Evolutionary conservation across 23 tunicate species (phyloP).

Genomic region (Trididemnum clinides): DNA sequence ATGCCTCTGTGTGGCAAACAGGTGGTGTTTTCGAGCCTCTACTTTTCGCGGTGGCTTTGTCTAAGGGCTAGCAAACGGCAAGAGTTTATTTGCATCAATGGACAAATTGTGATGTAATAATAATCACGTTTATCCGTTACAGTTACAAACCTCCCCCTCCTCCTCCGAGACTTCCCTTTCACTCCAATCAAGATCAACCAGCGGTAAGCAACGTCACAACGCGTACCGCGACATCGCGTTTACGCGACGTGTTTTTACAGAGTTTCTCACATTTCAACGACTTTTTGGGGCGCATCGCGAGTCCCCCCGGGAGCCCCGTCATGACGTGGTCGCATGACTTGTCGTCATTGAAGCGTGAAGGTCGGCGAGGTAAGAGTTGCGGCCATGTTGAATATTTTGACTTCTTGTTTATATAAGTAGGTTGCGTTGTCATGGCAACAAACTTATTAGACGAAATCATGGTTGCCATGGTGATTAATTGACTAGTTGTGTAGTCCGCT

Average conservation of each 20-base stretch:
- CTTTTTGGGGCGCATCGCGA: background rate
- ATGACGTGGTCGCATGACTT: conserved; percentile 75
- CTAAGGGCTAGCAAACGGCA: no score
- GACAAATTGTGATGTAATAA: no score
- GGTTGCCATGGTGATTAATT: no score
- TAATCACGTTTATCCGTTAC: background rate
- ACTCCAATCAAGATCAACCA: background rate
- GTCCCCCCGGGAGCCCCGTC: conserved; percentile 60
- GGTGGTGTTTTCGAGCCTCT: no score
- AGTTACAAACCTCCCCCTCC: background rate
- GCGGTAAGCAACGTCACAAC: background rate
- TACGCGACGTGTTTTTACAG: no score
- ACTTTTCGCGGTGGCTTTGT: no score
- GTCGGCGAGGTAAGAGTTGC: background rate
- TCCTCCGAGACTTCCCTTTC: background rate
- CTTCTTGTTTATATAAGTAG: background rate
- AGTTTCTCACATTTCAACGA: no score
- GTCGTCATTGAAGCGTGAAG: conserved; percentile 36
- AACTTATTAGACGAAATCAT: no score
- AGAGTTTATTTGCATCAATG: no score
- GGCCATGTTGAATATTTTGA: background rate
- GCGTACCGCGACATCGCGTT: no score
- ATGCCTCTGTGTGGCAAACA: no score
- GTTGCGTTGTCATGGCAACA: background rate
- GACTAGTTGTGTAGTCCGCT: no score